Base-by-base conservation (phyloP, 2,797 vertebrate genomes). In the Typhlichthys subterraneus region DNA sequence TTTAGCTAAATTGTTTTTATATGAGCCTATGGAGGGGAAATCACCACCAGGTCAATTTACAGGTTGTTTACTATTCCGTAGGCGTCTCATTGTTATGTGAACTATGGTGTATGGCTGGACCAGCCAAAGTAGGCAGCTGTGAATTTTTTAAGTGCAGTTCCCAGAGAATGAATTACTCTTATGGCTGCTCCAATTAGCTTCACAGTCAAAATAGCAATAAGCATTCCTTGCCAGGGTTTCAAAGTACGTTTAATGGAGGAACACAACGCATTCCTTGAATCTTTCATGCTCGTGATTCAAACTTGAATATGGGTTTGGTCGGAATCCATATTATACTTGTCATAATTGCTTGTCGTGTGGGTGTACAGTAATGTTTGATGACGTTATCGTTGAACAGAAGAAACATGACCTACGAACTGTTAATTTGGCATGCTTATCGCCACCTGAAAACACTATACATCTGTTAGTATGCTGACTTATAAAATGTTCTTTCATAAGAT, bases 81-180 rank as follows among this genome's bases (percentile, higher is more conserved):
- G 19, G 19, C 2, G 19, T 23, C 19, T 23, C 19, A 23, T 88
- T 87, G 76, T 85, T 72, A 57, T 78, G 56, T 69, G 65, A 68
- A 75, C 77, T 60, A 71, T 45, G 72, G 61, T 46, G 59, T 62
- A 56, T n/a, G 47, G 61, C 53, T 29, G 14, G 58, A 69, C 62
- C 76, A 75, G 60, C 19, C 19, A 23, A 61, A 80, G 71, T 55
- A 73, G 73, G 82, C 88, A 87, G 83, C 86, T 89, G 82, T 82
- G 72, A 83, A 76, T 87, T 84, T 79, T 85, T 69, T 85, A 77
- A 81, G 83, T 42, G 83, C 73, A 68, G 5, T 70, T 69, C 73
- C 71, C 17, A n/a, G 33, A 38, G 33, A 38, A 59, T 69, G 76
- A 64, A 75, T 73, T 67, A 17, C 73, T 71, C 67, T n/a, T 61